Base-by-base conservation (phyloP, 53 echinoderm and acorn worm genomes). In the Zoroaster sp. region DNA sequence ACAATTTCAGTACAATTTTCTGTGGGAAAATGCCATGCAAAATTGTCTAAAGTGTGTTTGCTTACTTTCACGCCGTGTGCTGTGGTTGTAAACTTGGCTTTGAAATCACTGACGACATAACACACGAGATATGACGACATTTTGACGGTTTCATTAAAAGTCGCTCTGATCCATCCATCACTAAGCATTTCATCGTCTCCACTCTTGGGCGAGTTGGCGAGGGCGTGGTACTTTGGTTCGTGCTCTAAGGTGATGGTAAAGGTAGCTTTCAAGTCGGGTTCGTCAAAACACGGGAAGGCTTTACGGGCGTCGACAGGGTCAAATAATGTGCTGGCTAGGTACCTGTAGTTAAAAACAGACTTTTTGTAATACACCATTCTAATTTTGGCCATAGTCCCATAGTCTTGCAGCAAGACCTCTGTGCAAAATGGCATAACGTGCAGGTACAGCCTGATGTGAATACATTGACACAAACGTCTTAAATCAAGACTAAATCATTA, bases 241-340 rank as follows among this genome's bases (percentile, higher is more conserved):
- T 98, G 90, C 28, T 89, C 89, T 36, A 98, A 30, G 43, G 88
- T 93, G 51, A 95, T 28, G 17, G 87, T 96, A 53, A 96, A 95
- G 66, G 89, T 92, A n/a, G 96, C 98, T 70, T 98, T 98, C 83
- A 94, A 86, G 77, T 91, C 95, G 2, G 99, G 99, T 51, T 98
- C 99, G 53, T 98, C 96, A 44, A 98, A 98, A 51, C 99, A 98
- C 1, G 99, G 99, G 83, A 98, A 98, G 15, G 95, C 95, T 63
- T 88, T 93, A 14, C 99, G 92, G n/a, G 99, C 96, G 20, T 98
- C 91, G 4, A 96, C 89, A 1, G 99, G 99, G 31, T 95, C 95
- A 70, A 98, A 98, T 82, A 94, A 93, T 1, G 99, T 95, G 43
- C 90, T 90, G 30, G 99, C 94, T 14, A 98, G 63, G 38, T 89